phyloP scores from a whole-genome alignment of 2,113 vertebrate species.

The Sciurus niger region DNA sequence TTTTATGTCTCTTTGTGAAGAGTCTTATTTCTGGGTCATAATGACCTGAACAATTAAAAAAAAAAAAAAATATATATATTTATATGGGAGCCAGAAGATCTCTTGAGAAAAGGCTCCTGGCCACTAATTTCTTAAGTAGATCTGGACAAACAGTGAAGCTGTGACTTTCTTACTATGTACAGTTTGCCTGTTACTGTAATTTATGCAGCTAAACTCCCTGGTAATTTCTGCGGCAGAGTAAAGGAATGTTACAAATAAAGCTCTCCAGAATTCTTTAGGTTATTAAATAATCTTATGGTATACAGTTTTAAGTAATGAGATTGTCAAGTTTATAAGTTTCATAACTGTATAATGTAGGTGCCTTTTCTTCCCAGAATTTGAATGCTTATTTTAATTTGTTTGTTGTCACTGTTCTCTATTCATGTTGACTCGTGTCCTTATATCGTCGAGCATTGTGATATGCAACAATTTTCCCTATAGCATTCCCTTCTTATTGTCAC shows the following conservation, averaged over 20 bases:
- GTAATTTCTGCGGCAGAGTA: conserved; percentile 2
- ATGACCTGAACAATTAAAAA: not conserved
- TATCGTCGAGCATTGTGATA: conserved; percentile 60
- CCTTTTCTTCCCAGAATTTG: conserved; percentile 49
- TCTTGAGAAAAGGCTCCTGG: not conserved
- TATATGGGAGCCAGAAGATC: not conserved
- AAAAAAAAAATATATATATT: too few species aligned
- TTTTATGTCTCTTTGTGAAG: not conserved
- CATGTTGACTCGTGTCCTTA: conserved; percentile 45
- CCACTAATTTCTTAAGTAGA: conserved; percentile 3
- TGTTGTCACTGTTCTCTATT: conserved; percentile 54
- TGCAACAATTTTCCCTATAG: conserved; percentile 55
- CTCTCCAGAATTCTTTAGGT: not conserved
- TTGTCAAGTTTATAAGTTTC: not conserved
- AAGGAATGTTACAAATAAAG: not conserved
- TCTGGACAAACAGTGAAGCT: not conserved
- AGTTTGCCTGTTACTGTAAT: not conserved
- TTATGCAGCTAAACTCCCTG: not conserved
- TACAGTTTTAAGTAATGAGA: not conserved
- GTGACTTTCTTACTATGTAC: not conserved
- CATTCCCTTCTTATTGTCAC: conserved; percentile 13
- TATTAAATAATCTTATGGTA: conserved; percentile 1
- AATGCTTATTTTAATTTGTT: conserved; percentile 63
- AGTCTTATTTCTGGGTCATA: not conserved
- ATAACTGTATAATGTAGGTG: not conserved